Conservation (phyloP, 2,113 vertebrate genomes). For the Tetrao urogallus region DNA sequence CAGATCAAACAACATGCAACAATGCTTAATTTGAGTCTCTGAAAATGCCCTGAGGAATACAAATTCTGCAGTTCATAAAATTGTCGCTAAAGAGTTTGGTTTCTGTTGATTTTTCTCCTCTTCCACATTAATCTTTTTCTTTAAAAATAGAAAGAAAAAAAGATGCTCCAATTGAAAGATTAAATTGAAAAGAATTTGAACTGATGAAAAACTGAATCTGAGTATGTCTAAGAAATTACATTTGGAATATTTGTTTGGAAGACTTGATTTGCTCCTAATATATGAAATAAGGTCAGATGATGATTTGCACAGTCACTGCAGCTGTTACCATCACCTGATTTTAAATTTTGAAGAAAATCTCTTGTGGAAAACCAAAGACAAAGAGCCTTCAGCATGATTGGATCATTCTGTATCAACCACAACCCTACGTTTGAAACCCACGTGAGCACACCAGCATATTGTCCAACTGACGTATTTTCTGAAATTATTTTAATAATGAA, state of each 20-base stretch:
- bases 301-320: not conserved
- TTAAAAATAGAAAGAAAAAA: not conserved
- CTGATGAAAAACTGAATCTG: not conserved
- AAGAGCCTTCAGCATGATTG: not conserved
- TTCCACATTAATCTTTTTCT: not conserved
- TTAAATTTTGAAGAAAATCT: not conserved
- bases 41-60: not conserved
- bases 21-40: not conserved
- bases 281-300: not conserved
- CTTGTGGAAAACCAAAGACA: not conserved
- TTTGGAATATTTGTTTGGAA: not conserved
- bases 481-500: not conserved
- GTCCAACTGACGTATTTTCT: not conserved
- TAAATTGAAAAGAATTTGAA: not conserved
- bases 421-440: not conserved
- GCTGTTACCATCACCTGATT: not conserved
- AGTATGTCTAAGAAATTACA: not conserved
- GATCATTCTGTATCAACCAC: not conserved
- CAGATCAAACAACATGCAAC: not conserved
- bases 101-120: not conserved
- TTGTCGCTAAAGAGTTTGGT: not conserved
- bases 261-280: not conserved
- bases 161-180: not conserved
- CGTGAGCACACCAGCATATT: not conserved
- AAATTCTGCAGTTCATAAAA: not conserved